Evolutionary conservation across 2,888 invertebrate genomes (phyloP), one percentile per base, ranked within the genome.

Genomic region (Cephus sareptanus): DNA sequence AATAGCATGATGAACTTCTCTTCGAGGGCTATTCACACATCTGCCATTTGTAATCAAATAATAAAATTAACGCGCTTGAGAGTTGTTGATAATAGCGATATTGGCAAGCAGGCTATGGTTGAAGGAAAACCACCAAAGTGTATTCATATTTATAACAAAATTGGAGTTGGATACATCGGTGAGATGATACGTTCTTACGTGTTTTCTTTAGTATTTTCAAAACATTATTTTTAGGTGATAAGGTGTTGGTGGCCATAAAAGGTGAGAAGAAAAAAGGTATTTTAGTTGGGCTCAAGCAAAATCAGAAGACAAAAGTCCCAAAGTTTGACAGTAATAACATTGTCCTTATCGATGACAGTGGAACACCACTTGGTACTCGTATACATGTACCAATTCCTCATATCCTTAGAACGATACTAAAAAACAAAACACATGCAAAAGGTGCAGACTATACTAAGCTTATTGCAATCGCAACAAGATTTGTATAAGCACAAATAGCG

Each of bases 331-430:
- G 96, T 87, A 99, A 99, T 90, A 99, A 99, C 92, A 92, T 99
- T 77, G 99, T 99, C 1, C 93, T 99, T 0, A 96, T 99, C 71
- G 98, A 99, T 88, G 98, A 99, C 87, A 96, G 94, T 88, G 99
- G 99, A 31, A 96, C 96, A 23, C 99, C 99, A 0, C 92, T 99
- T 4, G 99, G 99, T 31, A 99, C 97, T 1, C 94, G 99, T 85
- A 98, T 99, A 85, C 96, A 97, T 86, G 98, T 97, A 1, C 99
- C 99, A 0, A 96, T 99, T 81, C 99, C 99, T 1, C 96, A 97
- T 4, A 94, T 96, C 80, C 92, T 99, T 75, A 93, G 98, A 77
- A 97, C 96, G 13, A 95, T 97, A 81, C 93, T 97, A 68, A 97
- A 96, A 90, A 95, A 96, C 85, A 95, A 95, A 88, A 96, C 96